Base-by-base conservation (phyloP, 2,888 invertebrate species). In the Blastobasis adustella region DNA sequence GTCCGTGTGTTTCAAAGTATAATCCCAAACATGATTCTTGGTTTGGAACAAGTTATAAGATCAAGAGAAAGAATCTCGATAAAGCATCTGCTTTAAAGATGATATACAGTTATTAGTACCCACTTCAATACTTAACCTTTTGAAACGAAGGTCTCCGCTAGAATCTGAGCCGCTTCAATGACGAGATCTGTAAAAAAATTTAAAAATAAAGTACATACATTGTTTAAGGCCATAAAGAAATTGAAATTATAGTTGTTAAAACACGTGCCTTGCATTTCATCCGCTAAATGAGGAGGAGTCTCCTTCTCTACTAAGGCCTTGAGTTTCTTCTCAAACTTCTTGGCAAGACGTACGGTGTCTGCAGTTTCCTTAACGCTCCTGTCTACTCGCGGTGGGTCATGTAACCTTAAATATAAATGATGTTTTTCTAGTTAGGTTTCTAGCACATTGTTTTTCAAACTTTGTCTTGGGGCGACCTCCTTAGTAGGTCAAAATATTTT, bases 241-340 rank as follows among this genome's bases (percentile, higher is more conserved):
- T 9, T 8, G 9, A 40, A 40, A 40, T 9, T 2, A 40, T 8
- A 40, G 7, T 40, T 40, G 40, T 42, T 42, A 42, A 42, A 5
- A 5, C 6, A 37, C 10, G 8, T 61, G 82, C 84, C 85, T 75
- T 82, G 79, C 84, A 86, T 84, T 3, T 65, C 50, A 6, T 85
- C 82, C 5, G 57, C 36, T 63, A 83, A 62, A 0, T 58, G 8
- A 0, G 50, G n/a, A 0, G 82, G 76, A 2, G 80, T 82, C 0
- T 39, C 58, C n/a, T 68, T 69, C 9, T 45, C 56, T 23, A 85
- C 79, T 1, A 85, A 56, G 0, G 49, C 40, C 50, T 58, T 63
- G 0, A 85, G 71, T 59, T 81, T 85, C 49, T 60, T 71, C 56
- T 86, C 85, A 49, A 87, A 82, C 61, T 85, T 85, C 54, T 79